Evolutionary conservation across 2,797 vertebrate genomes (phyloP).

Genomic region (Nyctalus aviator): DNA sequence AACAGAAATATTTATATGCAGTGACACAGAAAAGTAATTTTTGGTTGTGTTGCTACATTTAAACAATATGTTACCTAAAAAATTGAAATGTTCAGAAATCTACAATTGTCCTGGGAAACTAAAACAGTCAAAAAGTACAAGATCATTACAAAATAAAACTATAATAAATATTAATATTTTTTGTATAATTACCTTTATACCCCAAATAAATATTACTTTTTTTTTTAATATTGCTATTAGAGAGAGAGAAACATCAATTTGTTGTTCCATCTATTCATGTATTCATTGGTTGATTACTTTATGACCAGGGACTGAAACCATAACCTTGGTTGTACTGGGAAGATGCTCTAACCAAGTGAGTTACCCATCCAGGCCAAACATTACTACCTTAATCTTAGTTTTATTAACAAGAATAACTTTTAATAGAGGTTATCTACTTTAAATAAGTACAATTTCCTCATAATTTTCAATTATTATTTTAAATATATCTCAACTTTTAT

Average conservation of each 20-base stretch:
- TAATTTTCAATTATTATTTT: slow-evolving; percentile 32
- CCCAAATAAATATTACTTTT: slow-evolving; percentile 14
- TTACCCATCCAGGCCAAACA: not conserved
- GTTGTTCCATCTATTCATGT: not conserved
- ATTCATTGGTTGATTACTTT: not conserved
- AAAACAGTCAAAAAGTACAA: not conserved
- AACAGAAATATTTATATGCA: slow-evolving; percentile 28
- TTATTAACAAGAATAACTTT: slow-evolving; percentile 43
- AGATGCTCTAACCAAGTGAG: not conserved
- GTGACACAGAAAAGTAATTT: slow-evolving; percentile 5
- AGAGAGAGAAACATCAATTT: not conserved
- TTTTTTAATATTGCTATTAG: not conserved
- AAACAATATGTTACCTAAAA: slow-evolving; percentile 44
- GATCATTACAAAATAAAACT: not conserved
- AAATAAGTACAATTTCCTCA: slow-evolving; percentile 21
- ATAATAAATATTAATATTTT: slow-evolving; percentile 38
- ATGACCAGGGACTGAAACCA: not conserved
- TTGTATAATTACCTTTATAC: not conserved
- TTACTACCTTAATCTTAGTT: not conserved
- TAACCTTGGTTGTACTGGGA: not conserved
- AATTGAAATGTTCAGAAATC: slow-evolving; percentile 14
- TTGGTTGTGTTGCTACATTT: not conserved
- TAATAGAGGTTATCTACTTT: slow-evolving; percentile 40
- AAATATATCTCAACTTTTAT: slow-evolving; percentile 44
- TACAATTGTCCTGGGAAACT: not conserved